These are phyloP conservation scores for Stegodyphus dumicola DNA, from an alignment of 1,140 invertebrate species.

Conservation along the genomic window DNA sequence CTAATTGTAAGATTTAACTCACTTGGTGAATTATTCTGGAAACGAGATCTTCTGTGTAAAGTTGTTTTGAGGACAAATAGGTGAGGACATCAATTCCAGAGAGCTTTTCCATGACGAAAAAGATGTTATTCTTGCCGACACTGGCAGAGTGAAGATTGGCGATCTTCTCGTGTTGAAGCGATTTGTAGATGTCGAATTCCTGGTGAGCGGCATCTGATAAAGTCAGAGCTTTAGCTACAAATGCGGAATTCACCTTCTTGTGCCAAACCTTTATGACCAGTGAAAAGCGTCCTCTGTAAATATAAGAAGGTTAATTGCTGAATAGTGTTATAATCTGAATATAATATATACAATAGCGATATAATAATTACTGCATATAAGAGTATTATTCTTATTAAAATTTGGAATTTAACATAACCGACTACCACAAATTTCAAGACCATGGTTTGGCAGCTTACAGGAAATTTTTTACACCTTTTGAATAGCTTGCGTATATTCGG, in stretches of 20 bases:
- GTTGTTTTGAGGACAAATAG: conserved; percentile 85
- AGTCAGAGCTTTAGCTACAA: conserved; percentile 58
- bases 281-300: conserved; percentile 80
- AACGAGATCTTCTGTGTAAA: conserved; percentile 91
- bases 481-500: too few species aligned
- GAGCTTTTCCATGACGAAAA: conserved; percentile 81
- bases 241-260: conserved; percentile 56
- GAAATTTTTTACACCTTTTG: too few species aligned
- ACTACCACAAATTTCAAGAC: too few species aligned
- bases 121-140: conserved; percentile 59
- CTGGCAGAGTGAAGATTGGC: conserved; percentile 75
- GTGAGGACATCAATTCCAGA: conserved; percentile 86
- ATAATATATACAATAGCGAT: too few species aligned
- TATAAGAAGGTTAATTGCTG: background rate
- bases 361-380: too few species aligned
- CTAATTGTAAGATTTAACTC: background rate
- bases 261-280: conserved; percentile 79
- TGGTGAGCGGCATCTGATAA: conserved; percentile 25
- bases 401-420: too few species aligned
- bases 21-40: conserved; percentile 81
- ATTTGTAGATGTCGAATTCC: conserved; percentile 85
- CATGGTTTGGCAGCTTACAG: too few species aligned
- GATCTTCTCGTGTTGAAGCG: conserved; percentile 87
- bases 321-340: too few species aligned
- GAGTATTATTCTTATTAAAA: too few species aligned